Conservation (phyloP, 2,797 vertebrate genomes). For the Danio kyathit region DNA sequence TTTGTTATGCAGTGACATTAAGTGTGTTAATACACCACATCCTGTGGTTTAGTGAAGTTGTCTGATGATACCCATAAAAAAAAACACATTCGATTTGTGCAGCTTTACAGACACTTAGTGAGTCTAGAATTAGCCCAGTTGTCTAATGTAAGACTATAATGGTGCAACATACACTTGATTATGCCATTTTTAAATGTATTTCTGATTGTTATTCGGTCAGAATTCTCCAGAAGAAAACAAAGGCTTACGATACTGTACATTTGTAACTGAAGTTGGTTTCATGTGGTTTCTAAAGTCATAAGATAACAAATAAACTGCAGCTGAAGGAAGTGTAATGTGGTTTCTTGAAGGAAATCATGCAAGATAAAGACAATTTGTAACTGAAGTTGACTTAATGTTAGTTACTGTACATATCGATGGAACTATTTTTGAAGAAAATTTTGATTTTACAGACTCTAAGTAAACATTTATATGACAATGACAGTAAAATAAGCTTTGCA, state of each 20-base stretch:
- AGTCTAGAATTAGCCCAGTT: not conserved
- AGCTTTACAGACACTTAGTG: not conserved
- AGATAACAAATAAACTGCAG: no score
- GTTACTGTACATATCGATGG: no score
- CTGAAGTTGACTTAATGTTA: no score
- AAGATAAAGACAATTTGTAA: not conserved
- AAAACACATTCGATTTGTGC: not conserved
- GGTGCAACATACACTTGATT: not conserved
- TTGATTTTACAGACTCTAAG: not conserved
- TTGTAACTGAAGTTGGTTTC: no score
- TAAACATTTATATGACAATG: not conserved
- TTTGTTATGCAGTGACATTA: not conserved
- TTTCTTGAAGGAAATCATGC: not conserved
- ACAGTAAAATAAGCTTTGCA: no score
- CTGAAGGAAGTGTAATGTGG: no score
- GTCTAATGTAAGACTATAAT: not conserved
- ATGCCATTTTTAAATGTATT: not conserved
- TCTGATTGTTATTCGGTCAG: not conserved
- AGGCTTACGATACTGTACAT: no score
- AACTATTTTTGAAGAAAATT: not conserved
- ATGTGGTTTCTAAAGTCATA: no score
- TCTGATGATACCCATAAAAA: not conserved
- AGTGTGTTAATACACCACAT: not conserved
- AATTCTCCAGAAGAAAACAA: not conserved
- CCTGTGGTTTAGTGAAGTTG: not conserved